These are phyloP conservation scores for Dendrolimus punctatus DNA, from an alignment of 1,140 invertebrate genomes.

Conservation along the genomic window DNA sequence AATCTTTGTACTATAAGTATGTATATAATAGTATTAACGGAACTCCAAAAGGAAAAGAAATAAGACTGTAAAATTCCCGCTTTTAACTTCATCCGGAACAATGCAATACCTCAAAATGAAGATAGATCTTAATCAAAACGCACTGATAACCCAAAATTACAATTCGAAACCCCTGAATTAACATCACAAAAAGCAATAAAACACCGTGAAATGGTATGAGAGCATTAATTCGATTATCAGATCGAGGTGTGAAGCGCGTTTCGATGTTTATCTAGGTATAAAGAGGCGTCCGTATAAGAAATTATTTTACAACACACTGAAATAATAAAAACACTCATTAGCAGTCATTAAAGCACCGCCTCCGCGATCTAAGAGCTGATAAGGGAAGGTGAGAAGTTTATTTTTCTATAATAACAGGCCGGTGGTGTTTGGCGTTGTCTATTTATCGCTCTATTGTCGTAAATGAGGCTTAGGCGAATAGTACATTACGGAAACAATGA, in stretches of 20 bases:
- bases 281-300: conserved; percentile 62
- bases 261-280: conserved; percentile 71
- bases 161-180: conserved; percentile 47
- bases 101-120: conserved; percentile 25
- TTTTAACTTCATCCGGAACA: too few species aligned
- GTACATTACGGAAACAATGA: too few species aligned
- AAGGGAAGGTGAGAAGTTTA: conserved; percentile 46
- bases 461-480: too few species aligned
- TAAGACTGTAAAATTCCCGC: too few species aligned
- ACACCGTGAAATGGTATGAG: conserved; percentile 63
- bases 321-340: conserved; percentile 71
- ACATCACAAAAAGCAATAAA: conserved; percentile 65
- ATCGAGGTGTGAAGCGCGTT: conserved; percentile 69
- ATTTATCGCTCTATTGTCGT: conserved; percentile 28
- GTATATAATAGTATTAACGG: too few species aligned
- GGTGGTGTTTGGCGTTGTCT: conserved; percentile 23
- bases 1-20: too few species aligned
- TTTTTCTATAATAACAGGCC: conserved; percentile 52
- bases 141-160: conserved; percentile 64
- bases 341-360: conserved; percentile 62
- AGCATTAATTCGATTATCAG: conserved; percentile 72
- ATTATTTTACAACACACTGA: conserved; percentile 66
- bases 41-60: too few species aligned
- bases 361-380: conserved; percentile 57
- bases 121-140: conserved; percentile 55